These are phyloP conservation scores for Limnephilus marmoratus DNA, from an alignment of 2,888 invertebrate genomes.

Conservation along the genomic window DNA sequence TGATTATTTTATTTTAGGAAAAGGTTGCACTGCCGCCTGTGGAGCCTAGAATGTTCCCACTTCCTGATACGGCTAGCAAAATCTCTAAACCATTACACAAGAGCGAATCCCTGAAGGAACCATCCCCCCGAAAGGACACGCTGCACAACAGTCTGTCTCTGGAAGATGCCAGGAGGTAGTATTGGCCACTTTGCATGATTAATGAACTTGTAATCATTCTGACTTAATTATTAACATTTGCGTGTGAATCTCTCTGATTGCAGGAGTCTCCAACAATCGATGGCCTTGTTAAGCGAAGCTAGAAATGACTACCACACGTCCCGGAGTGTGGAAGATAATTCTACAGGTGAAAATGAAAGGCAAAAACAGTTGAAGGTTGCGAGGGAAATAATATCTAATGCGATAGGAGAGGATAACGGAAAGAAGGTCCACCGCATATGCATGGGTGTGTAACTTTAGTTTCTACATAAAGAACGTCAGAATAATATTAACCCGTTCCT, in stretches of 20 bases:
- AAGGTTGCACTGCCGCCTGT: slow-evolving; percentile 15
- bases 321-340: slow-evolving; percentile 78
- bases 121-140: slow-evolving; percentile 71
- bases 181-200: neutral
- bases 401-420: slow-evolving; percentile 74
- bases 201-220: neutral
- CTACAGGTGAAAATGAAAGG: slow-evolving; percentile 78
- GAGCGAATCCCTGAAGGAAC: slow-evolving; percentile 78
- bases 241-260: slow-evolving; percentile 44
- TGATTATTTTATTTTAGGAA: slow-evolving; percentile 46
- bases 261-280: slow-evolving; percentile 81
- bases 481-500: slow-evolving; percentile 6
- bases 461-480: slow-evolving; percentile 23
- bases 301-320: slow-evolving; percentile 72
- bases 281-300: slow-evolving; percentile 79
- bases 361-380: slow-evolving; percentile 81
- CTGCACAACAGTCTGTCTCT: slow-evolving; percentile 74
- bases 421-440: slow-evolving; percentile 66
- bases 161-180: slow-evolving; percentile 78
- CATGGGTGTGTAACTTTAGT: slow-evolving; percentile 65
- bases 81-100: slow-evolving; percentile 68
- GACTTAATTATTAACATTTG: neutral
- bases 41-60: slow-evolving; percentile 54
- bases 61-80: slow-evolving; percentile 60
- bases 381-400: slow-evolving; percentile 84